phyloP scores from a whole-genome alignment of 2,113 vertebrate species.

The Mastomys natalensis region DNA sequence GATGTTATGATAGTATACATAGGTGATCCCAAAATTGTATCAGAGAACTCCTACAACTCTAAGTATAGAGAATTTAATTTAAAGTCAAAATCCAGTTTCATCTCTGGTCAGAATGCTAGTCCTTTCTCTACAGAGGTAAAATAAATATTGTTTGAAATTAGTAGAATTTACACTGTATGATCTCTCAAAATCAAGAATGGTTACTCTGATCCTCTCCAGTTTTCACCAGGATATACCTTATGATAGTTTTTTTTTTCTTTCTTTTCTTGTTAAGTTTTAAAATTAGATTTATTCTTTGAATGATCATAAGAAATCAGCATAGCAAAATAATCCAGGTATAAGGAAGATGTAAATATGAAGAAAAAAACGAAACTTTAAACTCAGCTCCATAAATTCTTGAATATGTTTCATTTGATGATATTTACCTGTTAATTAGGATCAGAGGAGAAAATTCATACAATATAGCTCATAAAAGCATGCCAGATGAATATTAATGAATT shows the following conservation, averaged over 20 bases:
- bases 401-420: conserved; percentile 54
- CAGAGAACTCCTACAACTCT: no score
- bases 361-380: conserved; percentile 54
- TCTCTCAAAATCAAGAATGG: not conserved
- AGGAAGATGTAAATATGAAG: not conserved
- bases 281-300: not conserved
- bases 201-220: not conserved
- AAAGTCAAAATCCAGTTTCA: not conserved
- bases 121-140: not conserved
- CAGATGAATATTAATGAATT: conserved; percentile 86
- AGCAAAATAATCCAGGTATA: not conserved
- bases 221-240: not conserved
- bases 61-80: not conserved
- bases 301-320: not conserved
- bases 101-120: not conserved
- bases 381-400: conserved; percentile 47
- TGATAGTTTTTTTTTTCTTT: not conserved
- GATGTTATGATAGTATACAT: no score
- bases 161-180: not conserved
- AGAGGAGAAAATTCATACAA: conserved; percentile 84
- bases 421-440: conserved; percentile 86
- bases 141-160: not conserved
- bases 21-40: no score
- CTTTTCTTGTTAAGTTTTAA: not conserved
- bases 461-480: conserved; percentile 81